Percentiles rank a stretch among this genome's conserved stretches.
Evolutionary conservation across 2,888 invertebrate species (phyloP).

Genomic region (Cosmia pyralina): DNA sequence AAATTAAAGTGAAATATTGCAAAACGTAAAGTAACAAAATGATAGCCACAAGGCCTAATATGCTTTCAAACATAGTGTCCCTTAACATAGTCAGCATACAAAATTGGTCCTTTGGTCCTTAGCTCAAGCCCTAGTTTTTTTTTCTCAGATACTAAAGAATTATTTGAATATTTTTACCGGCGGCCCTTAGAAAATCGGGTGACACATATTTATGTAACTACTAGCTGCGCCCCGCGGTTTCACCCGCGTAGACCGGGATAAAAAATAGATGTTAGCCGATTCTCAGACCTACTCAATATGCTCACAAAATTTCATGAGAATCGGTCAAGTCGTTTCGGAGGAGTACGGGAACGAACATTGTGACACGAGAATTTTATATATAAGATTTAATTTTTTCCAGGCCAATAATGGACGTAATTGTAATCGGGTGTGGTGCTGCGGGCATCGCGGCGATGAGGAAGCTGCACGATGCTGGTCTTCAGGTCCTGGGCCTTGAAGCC

Average conservation of each 20-base stretch:
- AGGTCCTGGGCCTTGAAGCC: constrained; percentile 91
- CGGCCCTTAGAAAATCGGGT: no score
- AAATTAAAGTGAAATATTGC: no score
- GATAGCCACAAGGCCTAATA: background rate
- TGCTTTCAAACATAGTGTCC: background rate
- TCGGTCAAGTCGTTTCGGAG: no score
- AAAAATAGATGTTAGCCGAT: no score
- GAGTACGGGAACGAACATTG: no score
- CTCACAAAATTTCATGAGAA: no score
- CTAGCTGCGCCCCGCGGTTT: no score
- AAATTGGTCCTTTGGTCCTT: background rate
- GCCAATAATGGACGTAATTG: constrained; percentile 87
- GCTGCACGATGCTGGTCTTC: constrained; percentile 82
- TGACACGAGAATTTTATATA: no score
- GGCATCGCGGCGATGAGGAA: constrained; percentile 88
- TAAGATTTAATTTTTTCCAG: constrained; percentile 72
- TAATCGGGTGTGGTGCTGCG: constrained; percentile 90
- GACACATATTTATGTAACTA: no score
- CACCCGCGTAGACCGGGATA: no score
- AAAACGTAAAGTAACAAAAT: no score
- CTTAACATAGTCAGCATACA: background rate
- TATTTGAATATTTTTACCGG: background rate
- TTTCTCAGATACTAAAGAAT: background rate
- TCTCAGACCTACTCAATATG: no score
- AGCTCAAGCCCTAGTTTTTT: background rate